Evolutionary conservation across 2,797 vertebrate species (phyloP).

Genomic region (Propithecus deckenii): DNA sequence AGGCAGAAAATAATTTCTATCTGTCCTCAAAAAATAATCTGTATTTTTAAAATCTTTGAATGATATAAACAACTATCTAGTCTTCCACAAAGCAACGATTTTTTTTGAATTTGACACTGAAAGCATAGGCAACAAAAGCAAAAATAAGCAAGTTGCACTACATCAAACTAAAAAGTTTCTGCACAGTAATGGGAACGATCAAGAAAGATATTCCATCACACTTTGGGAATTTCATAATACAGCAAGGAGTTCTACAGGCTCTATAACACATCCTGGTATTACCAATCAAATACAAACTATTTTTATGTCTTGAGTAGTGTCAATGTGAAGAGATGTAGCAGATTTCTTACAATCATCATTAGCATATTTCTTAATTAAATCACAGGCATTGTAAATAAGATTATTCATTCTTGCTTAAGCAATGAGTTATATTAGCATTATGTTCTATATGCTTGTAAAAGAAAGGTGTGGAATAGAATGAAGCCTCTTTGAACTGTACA

Average conservation of each 20-base stretch:
- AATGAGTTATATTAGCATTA: neutral
- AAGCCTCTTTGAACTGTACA: neutral
- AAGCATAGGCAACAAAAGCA: neutral
- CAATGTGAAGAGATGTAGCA: neutral
- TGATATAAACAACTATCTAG: neutral
- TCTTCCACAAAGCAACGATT: neutral
- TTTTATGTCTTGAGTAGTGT: neutral
- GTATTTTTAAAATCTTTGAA: neutral
- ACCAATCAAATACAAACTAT: neutral
- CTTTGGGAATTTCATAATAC: neutral
- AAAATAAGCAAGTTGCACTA: neutral
- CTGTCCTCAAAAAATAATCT: neutral
- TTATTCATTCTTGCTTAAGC: neutral
- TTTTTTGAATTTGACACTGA: neutral
- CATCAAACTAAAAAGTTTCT: neutral
- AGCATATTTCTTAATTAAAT: neutral
- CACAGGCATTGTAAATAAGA: neutral
- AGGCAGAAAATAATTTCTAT: neutral
- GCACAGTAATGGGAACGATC: neutral
- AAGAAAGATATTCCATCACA: neutral
- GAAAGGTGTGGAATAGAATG: neutral
- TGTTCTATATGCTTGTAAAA: neutral
- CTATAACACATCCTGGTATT: neutral
- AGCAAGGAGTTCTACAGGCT: neutral
- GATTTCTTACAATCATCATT: neutral